phyloP scores from a whole-genome alignment of 1,140 invertebrate genomes.

The Macrobrachium rosenbergii region DNA sequence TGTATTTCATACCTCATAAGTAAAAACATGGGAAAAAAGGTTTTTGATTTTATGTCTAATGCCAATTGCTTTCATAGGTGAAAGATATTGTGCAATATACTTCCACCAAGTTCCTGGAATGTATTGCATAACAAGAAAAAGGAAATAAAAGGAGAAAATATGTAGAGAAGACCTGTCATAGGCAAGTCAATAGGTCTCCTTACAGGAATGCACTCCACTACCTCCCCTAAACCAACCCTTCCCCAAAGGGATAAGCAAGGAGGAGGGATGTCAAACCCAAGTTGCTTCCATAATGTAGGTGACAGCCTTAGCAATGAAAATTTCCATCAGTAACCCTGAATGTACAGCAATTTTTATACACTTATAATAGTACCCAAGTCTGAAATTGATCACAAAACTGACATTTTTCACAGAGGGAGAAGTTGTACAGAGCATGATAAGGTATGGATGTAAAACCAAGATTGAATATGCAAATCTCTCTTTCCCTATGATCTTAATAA shows the following conservation, averaged over 20 bases:
- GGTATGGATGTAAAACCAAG: no score
- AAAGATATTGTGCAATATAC: constrained; percentile 10
- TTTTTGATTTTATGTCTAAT: background rate
- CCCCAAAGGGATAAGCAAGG: background rate
- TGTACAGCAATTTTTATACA: constrained; percentile 2
- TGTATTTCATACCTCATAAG: background rate
- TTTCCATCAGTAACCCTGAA: background rate
- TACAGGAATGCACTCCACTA: constrained; percentile 54
- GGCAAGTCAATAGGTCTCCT: constrained; percentile 40
- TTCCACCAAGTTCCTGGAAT: constrained; percentile 25
- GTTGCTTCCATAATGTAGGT: constrained; percentile 41
- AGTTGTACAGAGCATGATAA: no score
- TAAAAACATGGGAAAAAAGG: background rate
- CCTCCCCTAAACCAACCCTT: constrained; percentile 14
- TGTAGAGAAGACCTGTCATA: constrained; percentile 12
- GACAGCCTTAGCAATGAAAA: constrained; percentile 28
- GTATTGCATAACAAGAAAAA: constrained; percentile 24
- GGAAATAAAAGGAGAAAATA: constrained; percentile 8
- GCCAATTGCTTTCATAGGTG: background rate
- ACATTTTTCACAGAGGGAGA: background rate
- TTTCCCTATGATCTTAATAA: no score
- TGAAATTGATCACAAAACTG: constrained; percentile 23
- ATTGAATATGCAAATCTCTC: no score
- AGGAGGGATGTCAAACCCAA: constrained; percentile 38
- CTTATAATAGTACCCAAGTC: constrained; percentile 35